These are phyloP conservation scores for Eretmodus cyanostictus DNA, from an alignment of 2,113 vertebrate genomes.

Conservation along the genomic window DNA sequence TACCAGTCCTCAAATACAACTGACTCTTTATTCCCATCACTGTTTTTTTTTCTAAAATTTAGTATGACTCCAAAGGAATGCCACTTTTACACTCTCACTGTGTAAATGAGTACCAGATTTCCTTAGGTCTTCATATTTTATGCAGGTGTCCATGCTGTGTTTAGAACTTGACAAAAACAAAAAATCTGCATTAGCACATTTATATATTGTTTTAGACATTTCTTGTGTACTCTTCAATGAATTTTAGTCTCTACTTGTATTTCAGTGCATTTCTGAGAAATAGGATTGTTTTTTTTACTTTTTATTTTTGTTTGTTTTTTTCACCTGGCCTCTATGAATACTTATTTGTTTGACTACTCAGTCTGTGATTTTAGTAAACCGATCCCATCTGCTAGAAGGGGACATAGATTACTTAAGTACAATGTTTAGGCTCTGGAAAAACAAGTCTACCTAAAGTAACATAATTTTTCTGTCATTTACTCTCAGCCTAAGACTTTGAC, in stretches of 20 bases:
- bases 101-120: background rate
- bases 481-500: background rate
- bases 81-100: background rate
- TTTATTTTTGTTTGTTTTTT: background rate
- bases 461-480: background rate
- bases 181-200: background rate
- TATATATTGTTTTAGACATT: background rate
- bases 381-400: background rate
- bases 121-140: background rate
- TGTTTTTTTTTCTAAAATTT: background rate
- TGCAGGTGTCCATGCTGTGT: background rate
- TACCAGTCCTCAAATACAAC: background rate
- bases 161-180: background rate
- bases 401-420: background rate
- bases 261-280: background rate
- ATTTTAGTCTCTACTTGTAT: background rate
- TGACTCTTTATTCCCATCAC: background rate
- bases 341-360: background rate
- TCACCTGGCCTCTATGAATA: background rate
- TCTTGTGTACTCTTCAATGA: background rate
- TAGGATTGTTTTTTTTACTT: background rate
- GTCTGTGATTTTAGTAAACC: background rate
- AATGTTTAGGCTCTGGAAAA: background rate
- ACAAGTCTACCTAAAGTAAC: background rate
- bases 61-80: background rate